Base-by-base conservation (phyloP, 2,797 vertebrate species). In the Emys orbicularis region DNA sequence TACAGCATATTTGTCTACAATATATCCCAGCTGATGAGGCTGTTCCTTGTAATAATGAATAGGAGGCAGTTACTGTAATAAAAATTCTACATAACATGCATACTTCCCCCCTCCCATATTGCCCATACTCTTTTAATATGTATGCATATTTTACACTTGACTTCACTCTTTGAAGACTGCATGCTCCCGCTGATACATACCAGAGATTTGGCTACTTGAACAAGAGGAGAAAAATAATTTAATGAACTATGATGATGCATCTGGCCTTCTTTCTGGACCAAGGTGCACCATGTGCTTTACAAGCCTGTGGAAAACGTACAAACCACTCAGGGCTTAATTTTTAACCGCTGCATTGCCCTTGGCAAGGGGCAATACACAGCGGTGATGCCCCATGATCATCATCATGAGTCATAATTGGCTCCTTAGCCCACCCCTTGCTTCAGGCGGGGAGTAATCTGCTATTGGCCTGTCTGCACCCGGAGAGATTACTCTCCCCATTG, bases 61-160 rank as follows among this genome's bases (percentile, higher is more conserved):
- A 86, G 5, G 83, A 96, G 27, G 79, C 89, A 94, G 90, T 97
- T 96, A 96, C 90, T 94, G 37, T 92, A 97, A 96, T 87, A 95
- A n/a, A 34, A 94, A 97, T 96, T 97, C 91, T 87, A 84, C 88
- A 95, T 87, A 93, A 86, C 77, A 90, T 92, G 84, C 91, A 90
- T 96, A 65, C 90, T 97, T 97, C 56, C 74, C 57, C 31, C 81
- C 88, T 72, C 52, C 50, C 53, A 50, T 0, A 0, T 84, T 95
- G 92, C 29, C n/a, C 80, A 95, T 93, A 81, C 86, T 96, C 96
- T 97, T 92, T 95, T 95, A 94, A 85, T 92, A 72, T 81, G 94
- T 90, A 41, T 96, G 53, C 89, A 87, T 94, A 93, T 94, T 97
- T 97, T 97, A 93, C 81, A 88, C 95, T 97, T 98, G 90, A 86